Evolutionary conservation across 1,140 invertebrate species (phyloP), one percentile per base, ranked within the genome.

Genomic region (Mylabris phalerata): DNA sequence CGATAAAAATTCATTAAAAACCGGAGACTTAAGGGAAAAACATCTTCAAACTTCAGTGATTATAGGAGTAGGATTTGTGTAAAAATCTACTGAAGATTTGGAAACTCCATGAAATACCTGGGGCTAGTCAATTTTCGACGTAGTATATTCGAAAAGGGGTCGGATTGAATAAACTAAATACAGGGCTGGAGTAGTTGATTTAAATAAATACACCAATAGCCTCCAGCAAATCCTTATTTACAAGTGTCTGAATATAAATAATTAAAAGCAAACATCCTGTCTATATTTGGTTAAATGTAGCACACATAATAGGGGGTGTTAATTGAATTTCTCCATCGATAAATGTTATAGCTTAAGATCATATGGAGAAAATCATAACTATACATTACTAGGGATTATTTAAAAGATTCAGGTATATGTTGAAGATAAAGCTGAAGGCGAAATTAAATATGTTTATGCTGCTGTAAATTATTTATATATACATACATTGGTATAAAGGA

Each of bases 381-480:
- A 32, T 32, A 32, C 19, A 19, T 19, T 19, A 19, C 19, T 32
- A 7, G 32, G 32, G 4, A 32, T 32, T 32, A 32, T 32, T 32
- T 5, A 32, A 32, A 32, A 4, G 7, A 32, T 19, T 19, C 19
- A 19, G 19, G 19, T 32, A 7, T 32, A 32, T 32, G 32, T 32
- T 32, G 32, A 32, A 32, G 4, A 32, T 32, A 32, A 32, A 7
- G 4, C 32, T 32, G 4, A 4, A 32, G 32, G 32, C 32, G 19
- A 32, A 5, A 26, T 24, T 19, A 25, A 55, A 62, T 52, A 50
- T 55, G 50, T 58, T 62, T 62, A 62, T 62, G 60, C 56, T 58
- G 60, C 60, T 49, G 56, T 62, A 57, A 62, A 58, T 62, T 61
- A 57, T 61, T 61, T 61, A 54, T 57, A 61, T 46, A 55, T 19